Evolutionary conservation across 2,113 vertebrate species (phyloP).

Genomic region (Chionomys nivalis): DNA sequence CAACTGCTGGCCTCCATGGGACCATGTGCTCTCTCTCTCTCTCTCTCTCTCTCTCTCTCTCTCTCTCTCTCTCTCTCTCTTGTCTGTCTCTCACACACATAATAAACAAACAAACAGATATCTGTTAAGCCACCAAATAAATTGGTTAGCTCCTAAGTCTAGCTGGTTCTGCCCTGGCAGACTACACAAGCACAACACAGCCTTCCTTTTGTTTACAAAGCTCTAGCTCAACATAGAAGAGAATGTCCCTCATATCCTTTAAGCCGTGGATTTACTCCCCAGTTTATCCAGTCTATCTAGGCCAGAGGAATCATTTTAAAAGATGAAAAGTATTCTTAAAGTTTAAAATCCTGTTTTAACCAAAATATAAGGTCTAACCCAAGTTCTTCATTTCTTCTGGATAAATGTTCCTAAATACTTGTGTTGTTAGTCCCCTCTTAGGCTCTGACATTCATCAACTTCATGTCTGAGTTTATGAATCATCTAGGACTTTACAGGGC

Average conservation of each 20-base stretch:
- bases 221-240: neutral
- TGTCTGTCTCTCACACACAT: too few species aligned
- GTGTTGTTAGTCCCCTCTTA: neutral
- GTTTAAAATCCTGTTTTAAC: neutral
- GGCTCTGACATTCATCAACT: conserved; percentile 1
- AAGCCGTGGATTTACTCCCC: neutral
- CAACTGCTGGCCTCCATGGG: neutral
- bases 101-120: too few species aligned
- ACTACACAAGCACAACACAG: neutral
- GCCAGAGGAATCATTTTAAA: neutral
- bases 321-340: conserved; percentile 39
- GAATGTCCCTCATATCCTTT: neutral
- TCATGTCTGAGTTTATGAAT: neutral
- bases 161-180: neutral
- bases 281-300: neutral
- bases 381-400: neutral
- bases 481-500: neutral
- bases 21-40: too few species aligned
- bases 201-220: neutral
- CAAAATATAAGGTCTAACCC: neutral
- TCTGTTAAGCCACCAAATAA: neutral
- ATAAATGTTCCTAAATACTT: neutral
- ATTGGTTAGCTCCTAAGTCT: neutral
- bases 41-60: too few species aligned
- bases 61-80: too few species aligned